Percentiles rank a stretch among this genome's conserved stretches.
phyloP scores from a whole-genome alignment of 2,888 invertebrate species.

The Lasioglossum oenotherae region DNA sequence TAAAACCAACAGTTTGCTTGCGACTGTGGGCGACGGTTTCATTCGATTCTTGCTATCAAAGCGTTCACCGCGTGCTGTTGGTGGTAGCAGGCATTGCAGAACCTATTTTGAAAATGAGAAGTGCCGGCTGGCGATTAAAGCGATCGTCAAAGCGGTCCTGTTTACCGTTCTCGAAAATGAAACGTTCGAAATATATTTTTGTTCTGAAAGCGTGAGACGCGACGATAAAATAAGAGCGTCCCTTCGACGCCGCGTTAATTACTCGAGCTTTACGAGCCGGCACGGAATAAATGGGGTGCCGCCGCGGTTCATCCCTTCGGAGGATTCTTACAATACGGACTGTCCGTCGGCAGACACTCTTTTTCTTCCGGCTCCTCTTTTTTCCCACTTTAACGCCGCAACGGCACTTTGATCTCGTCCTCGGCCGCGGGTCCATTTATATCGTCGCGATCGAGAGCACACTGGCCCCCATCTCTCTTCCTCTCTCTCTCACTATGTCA shows the following conservation, averaged over 20 bases:
- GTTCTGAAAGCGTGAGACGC: not conserved
- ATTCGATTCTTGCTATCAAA: not conserved
- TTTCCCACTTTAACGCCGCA: slow-evolving; percentile 20
- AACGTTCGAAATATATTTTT: slow-evolving; percentile 8
- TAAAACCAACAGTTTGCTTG: not conserved
- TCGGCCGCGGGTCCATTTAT: slow-evolving; percentile 41
- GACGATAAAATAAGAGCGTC: slow-evolving; percentile 36
- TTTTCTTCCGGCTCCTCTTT: not conserved
- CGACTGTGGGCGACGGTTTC: not conserved
- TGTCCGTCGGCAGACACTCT: slow-evolving; percentile 26
- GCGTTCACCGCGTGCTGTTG: not conserved
- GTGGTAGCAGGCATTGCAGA: not conserved
- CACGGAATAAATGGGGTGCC: slow-evolving; percentile 35
- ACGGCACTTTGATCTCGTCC: slow-evolving; percentile 49
- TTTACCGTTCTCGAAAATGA: not conserved
- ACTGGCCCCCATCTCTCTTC: not conserved
- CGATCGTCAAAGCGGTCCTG: not conserved
- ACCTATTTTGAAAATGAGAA: not conserved
- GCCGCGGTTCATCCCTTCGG: slow-evolving; percentile 37
- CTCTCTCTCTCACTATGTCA: not conserved
- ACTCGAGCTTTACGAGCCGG: slow-evolving; percentile 63
- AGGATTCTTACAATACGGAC: slow-evolving; percentile 42
- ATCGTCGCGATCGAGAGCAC: slow-evolving; percentile 38
- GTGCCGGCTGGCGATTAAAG: not conserved
- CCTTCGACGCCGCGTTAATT: slow-evolving; percentile 64